A percentile compares a stretch with the other conserved stretches of the same genome.
Conservation (phyloP, 2,888 invertebrate species). For the Polydrusus cervinus region DNA sequence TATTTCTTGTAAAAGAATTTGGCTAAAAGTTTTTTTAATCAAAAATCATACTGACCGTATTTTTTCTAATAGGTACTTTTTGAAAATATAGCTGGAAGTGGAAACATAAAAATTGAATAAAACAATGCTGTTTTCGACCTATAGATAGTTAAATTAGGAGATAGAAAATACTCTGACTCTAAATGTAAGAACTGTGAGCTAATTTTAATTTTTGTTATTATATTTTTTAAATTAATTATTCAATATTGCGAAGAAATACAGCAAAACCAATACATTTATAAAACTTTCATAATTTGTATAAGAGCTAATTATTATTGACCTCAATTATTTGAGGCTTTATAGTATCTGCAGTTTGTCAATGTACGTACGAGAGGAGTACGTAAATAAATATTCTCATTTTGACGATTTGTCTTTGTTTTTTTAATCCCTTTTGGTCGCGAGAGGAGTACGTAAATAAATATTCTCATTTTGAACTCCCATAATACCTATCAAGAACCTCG, state of each 20-base stretch:
- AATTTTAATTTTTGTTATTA: conserved; percentile 61
- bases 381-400: conserved; percentile 68
- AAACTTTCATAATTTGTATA: conserved; percentile 66
- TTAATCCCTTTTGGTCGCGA: background rate
- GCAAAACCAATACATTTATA: conserved; percentile 64
- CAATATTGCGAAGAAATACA: conserved; percentile 62
- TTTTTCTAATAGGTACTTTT: too few relatives aligned
- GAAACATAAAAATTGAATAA: background rate
- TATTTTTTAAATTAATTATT: conserved; percentile 60
- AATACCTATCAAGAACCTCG: too few relatives aligned
- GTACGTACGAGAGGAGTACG: conserved; percentile 62
- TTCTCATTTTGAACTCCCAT: too few relatives aligned
- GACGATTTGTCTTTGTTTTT: conserved; percentile 53
- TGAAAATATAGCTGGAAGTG: too few relatives aligned
- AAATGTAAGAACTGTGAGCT: conserved; percentile 60
- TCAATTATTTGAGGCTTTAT: conserved; percentile 62
- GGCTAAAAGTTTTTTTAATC: too few relatives aligned
- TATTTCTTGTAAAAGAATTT: too few relatives aligned
- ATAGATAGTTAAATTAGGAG: background rate
- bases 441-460: background rate
- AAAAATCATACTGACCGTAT: too few relatives aligned
- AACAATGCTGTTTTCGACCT: conserved; percentile 12
- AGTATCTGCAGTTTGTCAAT: conserved; percentile 66
- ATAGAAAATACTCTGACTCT: conserved; percentile 60
- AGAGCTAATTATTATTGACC: conserved; percentile 62